Evolutionary conservation across 2,113 vertebrate genomes (phyloP).

Genomic region (Heterotis niloticus): DNA sequence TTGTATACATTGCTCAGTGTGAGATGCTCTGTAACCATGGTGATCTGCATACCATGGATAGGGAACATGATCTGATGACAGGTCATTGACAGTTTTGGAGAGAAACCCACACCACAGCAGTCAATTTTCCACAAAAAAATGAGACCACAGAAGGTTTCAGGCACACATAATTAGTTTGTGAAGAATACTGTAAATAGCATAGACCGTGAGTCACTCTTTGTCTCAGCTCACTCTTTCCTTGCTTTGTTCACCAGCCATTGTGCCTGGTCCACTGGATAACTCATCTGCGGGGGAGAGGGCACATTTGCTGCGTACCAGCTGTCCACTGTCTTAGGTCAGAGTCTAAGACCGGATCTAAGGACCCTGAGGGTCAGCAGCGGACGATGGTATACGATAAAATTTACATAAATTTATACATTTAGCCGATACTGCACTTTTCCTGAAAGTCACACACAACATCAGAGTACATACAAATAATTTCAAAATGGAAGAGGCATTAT

Average conservation of each 20-base stretch:
- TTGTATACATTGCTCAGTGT: neutral
- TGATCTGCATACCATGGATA: neutral
- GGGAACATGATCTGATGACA: neutral
- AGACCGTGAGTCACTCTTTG: slow-evolving; percentile 40
- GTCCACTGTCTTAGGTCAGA: neutral
- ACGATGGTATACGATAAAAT: neutral
- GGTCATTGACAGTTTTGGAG: neutral
- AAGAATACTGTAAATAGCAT: slow-evolving; percentile 38
- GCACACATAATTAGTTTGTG: slow-evolving; percentile 26
- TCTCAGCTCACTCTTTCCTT: slow-evolving; percentile 28
- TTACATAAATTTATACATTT: no score
- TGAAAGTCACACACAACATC: no score
- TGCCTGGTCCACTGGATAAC: neutral
- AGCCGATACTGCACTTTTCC: no score
- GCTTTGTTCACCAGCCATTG: slow-evolving; percentile 9
- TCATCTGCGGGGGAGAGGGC: neutral
- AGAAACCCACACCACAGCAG: neutral
- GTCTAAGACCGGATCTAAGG: neutral
- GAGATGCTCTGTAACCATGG: slow-evolving; percentile 2
- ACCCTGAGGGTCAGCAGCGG: neutral
- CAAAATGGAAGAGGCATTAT: no score
- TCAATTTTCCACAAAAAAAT: slow-evolving; percentile 4
- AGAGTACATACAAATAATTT: no score
- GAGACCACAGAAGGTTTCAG: neutral
- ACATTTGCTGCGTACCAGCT: slow-evolving; percentile 6